phyloP scores from a whole-genome alignment of 2,888 invertebrate species.

The Deilephila porcellus region DNA sequence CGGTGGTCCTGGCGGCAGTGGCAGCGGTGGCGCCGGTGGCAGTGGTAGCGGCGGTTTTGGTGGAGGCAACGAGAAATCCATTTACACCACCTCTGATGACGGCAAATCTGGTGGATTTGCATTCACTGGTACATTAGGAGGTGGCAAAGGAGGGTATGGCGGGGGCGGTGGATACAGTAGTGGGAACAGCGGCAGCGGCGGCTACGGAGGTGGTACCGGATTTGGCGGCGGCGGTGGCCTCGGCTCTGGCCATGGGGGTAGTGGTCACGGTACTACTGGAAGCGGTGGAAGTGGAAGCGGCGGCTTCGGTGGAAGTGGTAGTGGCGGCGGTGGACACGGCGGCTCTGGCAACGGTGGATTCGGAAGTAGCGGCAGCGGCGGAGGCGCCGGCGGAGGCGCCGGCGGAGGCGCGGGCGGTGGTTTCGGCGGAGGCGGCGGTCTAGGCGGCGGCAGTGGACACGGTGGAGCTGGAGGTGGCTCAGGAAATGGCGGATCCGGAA shows the following conservation, averaged over 20 bases:
- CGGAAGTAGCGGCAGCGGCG: slow-evolving; percentile 37
- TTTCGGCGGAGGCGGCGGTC: slow-evolving; percentile 36
- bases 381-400: slow-evolving; percentile 35
- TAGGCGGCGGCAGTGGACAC: slow-evolving; percentile 34
- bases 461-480: slow-evolving; percentile 34
- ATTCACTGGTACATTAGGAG: slow-evolving; percentile 68
- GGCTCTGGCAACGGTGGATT: slow-evolving; percentile 35
- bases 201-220: slow-evolving; percentile 38
- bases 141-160: slow-evolving; percentile 72
- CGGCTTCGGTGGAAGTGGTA: slow-evolving; percentile 36
- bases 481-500: slow-evolving; percentile 32
- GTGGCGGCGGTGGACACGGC: slow-evolving; percentile 41
- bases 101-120: slow-evolving; percentile 78
- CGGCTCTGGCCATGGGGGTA: slow-evolving; percentile 42
- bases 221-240: slow-evolving; percentile 33
- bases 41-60: slow-evolving; percentile 46
- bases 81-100: slow-evolving; percentile 71
- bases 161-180: slow-evolving; percentile 68
- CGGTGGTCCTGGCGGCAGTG: slow-evolving; percentile 29
- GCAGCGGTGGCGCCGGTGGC: slow-evolving; percentile 44
- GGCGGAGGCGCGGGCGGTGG: slow-evolving; percentile 35
- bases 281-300: slow-evolving; percentile 40
- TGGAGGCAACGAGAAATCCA: slow-evolving; percentile 58
- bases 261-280: slow-evolving; percentile 45
- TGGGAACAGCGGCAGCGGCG: slow-evolving; percentile 62